Conservation (phyloP, 2,888 invertebrate species). For the Polyommatus icarus region DNA sequence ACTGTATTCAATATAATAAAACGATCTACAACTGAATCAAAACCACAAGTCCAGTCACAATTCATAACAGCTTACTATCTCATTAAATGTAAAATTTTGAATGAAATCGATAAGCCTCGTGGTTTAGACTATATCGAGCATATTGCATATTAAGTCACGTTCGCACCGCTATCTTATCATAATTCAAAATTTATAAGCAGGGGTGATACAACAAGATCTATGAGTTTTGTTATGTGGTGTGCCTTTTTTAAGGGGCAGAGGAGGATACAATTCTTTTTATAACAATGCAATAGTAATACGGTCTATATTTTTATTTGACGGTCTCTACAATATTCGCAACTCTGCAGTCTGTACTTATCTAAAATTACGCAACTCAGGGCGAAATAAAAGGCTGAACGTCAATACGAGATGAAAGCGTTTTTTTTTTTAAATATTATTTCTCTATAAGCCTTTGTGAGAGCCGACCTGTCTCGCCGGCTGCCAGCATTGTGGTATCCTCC, state of each 20-base stretch:
- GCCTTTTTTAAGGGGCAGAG: background rate
- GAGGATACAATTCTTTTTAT: background rate
- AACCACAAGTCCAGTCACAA: no score
- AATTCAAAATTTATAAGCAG: background rate
- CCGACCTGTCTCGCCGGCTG: slow-evolving; percentile 43
- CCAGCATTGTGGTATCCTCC: slow-evolving; percentile 39
- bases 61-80: no score
- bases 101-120: background rate
- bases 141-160: background rate
- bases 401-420: slow-evolving; percentile 53
- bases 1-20: no score
- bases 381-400: slow-evolving; percentile 50
- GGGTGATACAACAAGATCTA: background rate
- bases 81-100: no score
- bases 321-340: background rate
- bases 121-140: background rate
- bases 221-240: background rate
- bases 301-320: background rate
- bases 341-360: background rate
- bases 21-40: no score
- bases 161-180: background rate
- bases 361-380: background rate
- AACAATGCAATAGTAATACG: background rate
- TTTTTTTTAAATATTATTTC: slow-evolving; percentile 49
- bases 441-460: slow-evolving; percentile 45